Conservation (phyloP, 2,888 invertebrate species). For the Dolichomitus sp. region DNA sequence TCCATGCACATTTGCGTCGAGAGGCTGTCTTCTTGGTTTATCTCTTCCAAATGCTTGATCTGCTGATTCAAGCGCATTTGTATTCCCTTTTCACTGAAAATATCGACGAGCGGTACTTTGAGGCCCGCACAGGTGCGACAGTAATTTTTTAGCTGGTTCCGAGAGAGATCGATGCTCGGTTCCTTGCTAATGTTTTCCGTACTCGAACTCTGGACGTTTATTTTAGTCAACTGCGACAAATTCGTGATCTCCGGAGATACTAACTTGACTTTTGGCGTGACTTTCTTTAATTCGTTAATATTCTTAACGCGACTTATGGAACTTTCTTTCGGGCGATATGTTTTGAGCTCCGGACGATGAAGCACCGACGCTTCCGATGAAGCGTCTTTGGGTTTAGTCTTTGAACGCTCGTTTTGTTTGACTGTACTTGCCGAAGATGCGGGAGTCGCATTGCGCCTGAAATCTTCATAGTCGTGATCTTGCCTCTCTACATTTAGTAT, state of each 20-base stretch:
- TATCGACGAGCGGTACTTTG: slow-evolving; percentile 83
- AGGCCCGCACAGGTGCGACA: slow-evolving; percentile 84
- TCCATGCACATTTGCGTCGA: slow-evolving; percentile 85
- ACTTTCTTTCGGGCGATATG: slow-evolving; percentile 10
- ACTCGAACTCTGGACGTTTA: slow-evolving; percentile 13
- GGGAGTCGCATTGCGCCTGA: neutral
- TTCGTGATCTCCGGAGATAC: slow-evolving; percentile 76
- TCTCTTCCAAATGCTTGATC: slow-evolving; percentile 82
- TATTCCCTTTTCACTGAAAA: slow-evolving; percentile 82
- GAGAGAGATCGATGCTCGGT: slow-evolving; percentile 66
- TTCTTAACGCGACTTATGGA: slow-evolving; percentile 76
- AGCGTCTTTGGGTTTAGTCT: neutral
- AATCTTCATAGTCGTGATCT: slow-evolving; percentile 44
- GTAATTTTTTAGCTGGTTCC: slow-evolving; percentile 80
- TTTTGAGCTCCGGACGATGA: neutral
- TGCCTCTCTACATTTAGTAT: neutral
- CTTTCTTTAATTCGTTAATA: slow-evolving; percentile 82
- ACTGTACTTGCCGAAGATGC: neutral
- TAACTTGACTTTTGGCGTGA: slow-evolving; percentile 81
- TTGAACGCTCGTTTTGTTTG: neutral
- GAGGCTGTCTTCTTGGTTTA: slow-evolving; percentile 78
- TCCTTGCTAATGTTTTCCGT: slow-evolving; percentile 48
- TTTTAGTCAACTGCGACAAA: slow-evolving; percentile 71
- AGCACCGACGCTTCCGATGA: neutral
- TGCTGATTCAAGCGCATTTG: slow-evolving; percentile 84